A percentile compares a stretch with the other conserved stretches of the same genome.
These are phyloP conservation scores for Andrena minutula DNA, from an alignment of 2,888 invertebrate genomes.

Conservation along the genomic window DNA sequence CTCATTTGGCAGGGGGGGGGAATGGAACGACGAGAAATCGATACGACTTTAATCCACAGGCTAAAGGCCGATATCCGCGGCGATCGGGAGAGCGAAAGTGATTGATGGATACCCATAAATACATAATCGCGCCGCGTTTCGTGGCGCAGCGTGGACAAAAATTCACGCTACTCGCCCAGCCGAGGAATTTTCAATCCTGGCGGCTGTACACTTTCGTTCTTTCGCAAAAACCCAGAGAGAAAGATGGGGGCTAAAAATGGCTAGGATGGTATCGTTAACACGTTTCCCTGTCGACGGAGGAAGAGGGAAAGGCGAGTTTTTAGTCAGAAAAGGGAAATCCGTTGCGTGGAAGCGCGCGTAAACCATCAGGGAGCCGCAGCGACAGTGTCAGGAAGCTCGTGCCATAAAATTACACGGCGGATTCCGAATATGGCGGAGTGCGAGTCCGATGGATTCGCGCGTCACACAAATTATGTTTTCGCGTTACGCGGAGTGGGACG, in stretches of 20 bases:
- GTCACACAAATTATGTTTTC: conserved; percentile 27
- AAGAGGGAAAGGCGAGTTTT: too few species aligned
- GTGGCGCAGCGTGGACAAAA: conserved; percentile 65
- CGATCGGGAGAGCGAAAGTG: conserved; percentile 75
- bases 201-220: conserved; percentile 16
- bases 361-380: not conserved
- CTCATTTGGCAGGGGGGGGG: conserved; percentile 36
- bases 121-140: conserved; percentile 71
- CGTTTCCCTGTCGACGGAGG: not conserved
- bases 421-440: not conserved
- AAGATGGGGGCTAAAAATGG: not conserved
- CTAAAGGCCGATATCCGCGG: conserved; percentile 72
- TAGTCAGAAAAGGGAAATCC: not conserved
- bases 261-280: not conserved
- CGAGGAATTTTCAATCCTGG: conserved; percentile 67
- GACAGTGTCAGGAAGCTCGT: not conserved
- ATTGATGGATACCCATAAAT: conserved; percentile 74
- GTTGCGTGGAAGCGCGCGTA: not conserved
- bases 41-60: conserved; percentile 73
- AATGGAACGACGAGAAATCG: conserved; percentile 71
- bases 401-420: conserved; percentile 12
- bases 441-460: conserved; percentile 28
- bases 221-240: not conserved
- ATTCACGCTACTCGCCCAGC: conserved; percentile 58
- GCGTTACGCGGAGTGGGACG: not conserved